Percentiles rank a stretch among this genome's conserved stretches.
These are phyloP conservation scores for Laticauda laticaudata DNA, from an alignment of 2,113 vertebrate genomes.

Conservation along the genomic window DNA sequence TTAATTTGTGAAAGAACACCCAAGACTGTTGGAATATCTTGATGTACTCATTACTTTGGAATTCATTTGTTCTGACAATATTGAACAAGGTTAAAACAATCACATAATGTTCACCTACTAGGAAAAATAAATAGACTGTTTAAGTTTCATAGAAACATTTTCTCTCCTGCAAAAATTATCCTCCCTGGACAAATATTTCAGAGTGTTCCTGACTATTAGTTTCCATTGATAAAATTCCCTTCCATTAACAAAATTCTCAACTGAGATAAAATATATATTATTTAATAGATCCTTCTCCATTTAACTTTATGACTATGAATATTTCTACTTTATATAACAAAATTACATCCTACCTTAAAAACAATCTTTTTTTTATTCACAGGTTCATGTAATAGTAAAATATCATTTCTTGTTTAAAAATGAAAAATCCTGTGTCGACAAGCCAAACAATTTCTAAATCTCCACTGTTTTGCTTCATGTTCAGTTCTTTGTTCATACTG, in stretches of 20 bases:
- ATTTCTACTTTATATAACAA: neutral
- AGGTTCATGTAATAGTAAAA: neutral
- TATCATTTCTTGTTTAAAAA: neutral
- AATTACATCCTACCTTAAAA: neutral
- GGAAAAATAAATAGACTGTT: fast-evolving
- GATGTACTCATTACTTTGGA: conserved; percentile 40
- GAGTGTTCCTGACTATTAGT: neutral
- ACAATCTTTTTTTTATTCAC: neutral
- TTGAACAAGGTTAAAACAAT: conserved; percentile 35
- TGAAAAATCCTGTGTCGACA: neutral
- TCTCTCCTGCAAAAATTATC: conserved; percentile 4
- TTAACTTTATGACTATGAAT: conserved; percentile 1
- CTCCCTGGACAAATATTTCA: conserved; percentile 7
- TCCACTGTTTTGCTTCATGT: neutral
- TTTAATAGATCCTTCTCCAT: neutral
- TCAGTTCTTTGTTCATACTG: neutral
- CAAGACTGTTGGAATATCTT: conserved; percentile 37
- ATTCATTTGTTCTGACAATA: conserved; percentile 20
- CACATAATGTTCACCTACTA: conserved; percentile 12
- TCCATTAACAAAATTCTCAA: conserved; percentile 26
- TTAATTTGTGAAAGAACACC: conserved; percentile 44
- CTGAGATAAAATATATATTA: neutral
- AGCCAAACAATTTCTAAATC: neutral
- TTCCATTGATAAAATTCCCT: conserved; percentile 21
- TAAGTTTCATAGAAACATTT: conserved; percentile 13